Percentiles rank a stretch among this genome's conserved stretches.
Conservation (phyloP, 2,113 vertebrate genomes). For the Thomomys bottae region DNA sequence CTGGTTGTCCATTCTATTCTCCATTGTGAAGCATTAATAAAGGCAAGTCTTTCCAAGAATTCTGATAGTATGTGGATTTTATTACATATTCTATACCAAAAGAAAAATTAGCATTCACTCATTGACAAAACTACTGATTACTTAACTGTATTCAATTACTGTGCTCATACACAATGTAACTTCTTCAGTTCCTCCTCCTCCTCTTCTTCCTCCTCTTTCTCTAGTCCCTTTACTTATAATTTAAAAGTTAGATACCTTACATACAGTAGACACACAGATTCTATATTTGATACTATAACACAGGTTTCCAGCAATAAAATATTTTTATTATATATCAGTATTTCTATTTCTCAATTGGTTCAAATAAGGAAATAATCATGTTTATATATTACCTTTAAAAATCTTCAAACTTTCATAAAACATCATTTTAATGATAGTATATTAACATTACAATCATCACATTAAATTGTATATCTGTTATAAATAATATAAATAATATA, state of each 20-base stretch:
- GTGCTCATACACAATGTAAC: neutral
- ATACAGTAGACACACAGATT: neutral
- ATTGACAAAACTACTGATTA: neutral
- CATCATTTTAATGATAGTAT: neutral
- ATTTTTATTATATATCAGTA: neutral
- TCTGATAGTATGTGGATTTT: neutral
- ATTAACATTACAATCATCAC: neutral
- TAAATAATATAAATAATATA: neutral
- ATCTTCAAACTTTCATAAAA: neutral
- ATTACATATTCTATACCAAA: neutral
- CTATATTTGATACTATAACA: too few species aligned
- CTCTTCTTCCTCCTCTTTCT: neutral
- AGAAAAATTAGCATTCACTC: neutral
- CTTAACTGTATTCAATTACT: neutral
- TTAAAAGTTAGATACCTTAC: neutral
- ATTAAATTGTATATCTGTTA: neutral
- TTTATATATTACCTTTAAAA: neutral
- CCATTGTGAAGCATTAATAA: neutral
- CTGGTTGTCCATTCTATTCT: neutral
- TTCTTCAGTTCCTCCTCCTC: neutral
- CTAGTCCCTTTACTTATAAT: neutral
- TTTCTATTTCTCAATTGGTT: neutral
- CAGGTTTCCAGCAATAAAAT: neutral
- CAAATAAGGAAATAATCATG: neutral
- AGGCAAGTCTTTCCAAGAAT: neutral